Percentiles rank a stretch among this genome's conserved stretches.
phyloP scores from a whole-genome alignment of 2,888 invertebrate genomes.

The Hydroisotoma schaefferi region DNA sequence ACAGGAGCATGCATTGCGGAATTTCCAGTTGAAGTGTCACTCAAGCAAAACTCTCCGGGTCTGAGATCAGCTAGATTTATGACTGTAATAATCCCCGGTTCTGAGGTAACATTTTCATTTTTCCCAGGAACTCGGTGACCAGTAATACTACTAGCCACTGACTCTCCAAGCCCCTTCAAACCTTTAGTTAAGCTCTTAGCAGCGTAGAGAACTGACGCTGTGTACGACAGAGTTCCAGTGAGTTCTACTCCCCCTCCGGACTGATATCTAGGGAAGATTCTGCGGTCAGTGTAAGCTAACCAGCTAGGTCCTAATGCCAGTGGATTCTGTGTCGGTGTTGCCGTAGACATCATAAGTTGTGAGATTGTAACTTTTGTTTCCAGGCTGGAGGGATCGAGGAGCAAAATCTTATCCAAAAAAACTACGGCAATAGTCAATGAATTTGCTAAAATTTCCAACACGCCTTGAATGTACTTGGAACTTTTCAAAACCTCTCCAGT shows the following conservation, averaged over 20 bases:
- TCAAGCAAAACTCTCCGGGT: conserved; percentile 42
- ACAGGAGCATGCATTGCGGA: conserved; percentile 50
- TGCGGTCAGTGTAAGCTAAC: conserved; percentile 72
- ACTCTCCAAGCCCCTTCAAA: conserved; percentile 82
- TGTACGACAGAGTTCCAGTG: conserved; percentile 73
- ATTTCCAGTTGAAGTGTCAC: conserved; percentile 46
- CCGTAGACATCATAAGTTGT: conserved; percentile 77
- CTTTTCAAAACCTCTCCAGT: conserved; percentile 81
- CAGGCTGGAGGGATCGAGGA: conserved; percentile 82
- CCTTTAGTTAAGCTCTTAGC: conserved; percentile 92
- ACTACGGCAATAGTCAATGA: conserved; percentile 80
- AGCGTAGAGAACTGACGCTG: conserved; percentile 89
- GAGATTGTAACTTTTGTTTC: conserved; percentile 83
- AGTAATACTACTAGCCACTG: conserved; percentile 83
- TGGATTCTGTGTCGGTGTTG: conserved; percentile 70
- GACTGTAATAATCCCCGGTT: conserved; percentile 84
- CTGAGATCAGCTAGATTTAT: conserved; percentile 60
- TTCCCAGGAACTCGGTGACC: conserved; percentile 55
- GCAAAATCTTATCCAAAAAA: conserved; percentile 83
- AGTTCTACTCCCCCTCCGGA: conserved; percentile 65
- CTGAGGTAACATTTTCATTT: conserved; percentile 58
- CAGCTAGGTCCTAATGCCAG: conserved; percentile 74
- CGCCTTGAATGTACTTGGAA: conserved; percentile 86
- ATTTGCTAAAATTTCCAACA: conserved; percentile 84
- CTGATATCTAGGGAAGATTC: conserved; percentile 69